Conservation (phyloP, 2,113 vertebrate genomes). For the Lota lota region DNA sequence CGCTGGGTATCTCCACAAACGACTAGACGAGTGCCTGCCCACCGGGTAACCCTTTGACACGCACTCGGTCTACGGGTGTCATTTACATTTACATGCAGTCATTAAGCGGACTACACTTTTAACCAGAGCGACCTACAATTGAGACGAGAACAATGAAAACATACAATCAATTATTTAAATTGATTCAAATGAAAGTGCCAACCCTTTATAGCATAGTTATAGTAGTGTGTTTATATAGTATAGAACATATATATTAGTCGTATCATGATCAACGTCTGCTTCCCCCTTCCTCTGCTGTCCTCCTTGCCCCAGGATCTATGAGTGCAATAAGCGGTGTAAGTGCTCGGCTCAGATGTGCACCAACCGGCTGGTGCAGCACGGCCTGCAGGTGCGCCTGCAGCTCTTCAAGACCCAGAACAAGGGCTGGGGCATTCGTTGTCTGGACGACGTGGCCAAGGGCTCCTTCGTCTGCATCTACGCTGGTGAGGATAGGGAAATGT, state of each 20-base stretch:
- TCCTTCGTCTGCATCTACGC: slow-evolving; percentile 98
- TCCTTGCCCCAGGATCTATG: slow-evolving; percentile 80
- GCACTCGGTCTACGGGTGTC: neutral
- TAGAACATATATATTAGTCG: too few species aligned
- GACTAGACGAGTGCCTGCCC: slow-evolving; percentile 93
- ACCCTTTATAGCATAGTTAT: too few species aligned
- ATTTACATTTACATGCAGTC: too few species aligned
- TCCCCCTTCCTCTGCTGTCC: neutral
- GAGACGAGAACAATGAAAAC: too few species aligned
- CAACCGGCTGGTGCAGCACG: slow-evolving; percentile 93
- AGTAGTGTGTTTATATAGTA: too few species aligned
- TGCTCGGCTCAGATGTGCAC: slow-evolving; percentile 89
- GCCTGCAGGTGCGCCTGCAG: slow-evolving; percentile 94
- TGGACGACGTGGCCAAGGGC: slow-evolving; percentile 94
- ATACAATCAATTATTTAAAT: too few species aligned
- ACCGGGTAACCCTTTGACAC: slow-evolving; percentile 78
- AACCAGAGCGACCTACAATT: too few species aligned
- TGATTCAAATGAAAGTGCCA: too few species aligned
- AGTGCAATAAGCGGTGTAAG: slow-evolving; percentile 92
- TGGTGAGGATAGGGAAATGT: slow-evolving; percentile 65
- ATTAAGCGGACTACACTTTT: too few species aligned
- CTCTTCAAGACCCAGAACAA: slow-evolving; percentile 98
- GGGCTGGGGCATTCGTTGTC: slow-evolving; percentile 96
- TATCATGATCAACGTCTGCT: neutral
- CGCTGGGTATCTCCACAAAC: slow-evolving; percentile 87